Conservation (phyloP, 1,140 invertebrate species). For the Microplitis demolitor region DNA sequence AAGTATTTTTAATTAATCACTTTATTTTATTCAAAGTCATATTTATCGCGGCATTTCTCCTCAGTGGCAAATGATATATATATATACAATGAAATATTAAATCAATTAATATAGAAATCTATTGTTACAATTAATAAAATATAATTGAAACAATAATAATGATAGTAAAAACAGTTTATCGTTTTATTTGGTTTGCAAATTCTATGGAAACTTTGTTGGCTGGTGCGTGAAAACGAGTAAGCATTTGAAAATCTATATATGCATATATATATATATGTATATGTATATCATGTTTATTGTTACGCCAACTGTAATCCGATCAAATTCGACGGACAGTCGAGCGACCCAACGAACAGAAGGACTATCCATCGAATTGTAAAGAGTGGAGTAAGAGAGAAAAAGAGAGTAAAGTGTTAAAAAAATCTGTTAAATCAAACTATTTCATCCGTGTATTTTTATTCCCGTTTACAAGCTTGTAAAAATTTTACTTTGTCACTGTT, state of each 20-base stretch:
- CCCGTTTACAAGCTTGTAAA: background rate
- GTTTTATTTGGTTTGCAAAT: background rate
- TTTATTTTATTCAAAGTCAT: no score
- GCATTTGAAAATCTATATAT: background rate
- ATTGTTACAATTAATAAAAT: no score
- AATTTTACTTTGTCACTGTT: background rate
- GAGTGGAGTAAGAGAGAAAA: background rate
- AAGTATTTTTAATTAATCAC: background rate
- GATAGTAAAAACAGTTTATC: background rate
- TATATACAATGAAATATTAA: no score
- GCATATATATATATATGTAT: background rate
- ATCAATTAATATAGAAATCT: no score
- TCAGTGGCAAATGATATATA: no score
- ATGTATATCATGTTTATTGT: conserved; percentile 1
- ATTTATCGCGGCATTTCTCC: no score
- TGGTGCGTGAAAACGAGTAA: conserved; percentile 6
- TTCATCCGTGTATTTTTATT: background rate
- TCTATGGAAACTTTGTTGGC: conserved; percentile 1
- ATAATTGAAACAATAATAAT: no score
- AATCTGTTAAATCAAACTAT: background rate
- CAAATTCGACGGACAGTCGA: conserved; percentile 4
- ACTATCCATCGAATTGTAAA: background rate
- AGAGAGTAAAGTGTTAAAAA: no score
- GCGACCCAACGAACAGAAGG: conserved; percentile 5
- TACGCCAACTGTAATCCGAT: conserved; percentile 6